Evolutionary conservation across 2,113 vertebrate species (phyloP).

Genomic region (Atractosteus spatula): DNA sequence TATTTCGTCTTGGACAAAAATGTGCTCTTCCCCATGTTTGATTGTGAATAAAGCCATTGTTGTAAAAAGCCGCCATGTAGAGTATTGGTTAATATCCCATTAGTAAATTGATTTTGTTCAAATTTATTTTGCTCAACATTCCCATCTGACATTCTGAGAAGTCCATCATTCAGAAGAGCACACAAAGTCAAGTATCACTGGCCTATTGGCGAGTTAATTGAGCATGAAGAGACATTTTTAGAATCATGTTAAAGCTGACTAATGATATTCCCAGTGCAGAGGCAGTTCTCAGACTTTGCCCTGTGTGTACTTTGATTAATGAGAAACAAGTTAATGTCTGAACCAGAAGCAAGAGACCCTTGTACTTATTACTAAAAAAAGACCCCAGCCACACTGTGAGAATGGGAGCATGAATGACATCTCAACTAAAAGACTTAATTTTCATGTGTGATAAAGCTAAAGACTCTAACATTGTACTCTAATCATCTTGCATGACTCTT

Average conservation of each 20-base stretch:
- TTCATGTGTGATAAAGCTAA: no score
- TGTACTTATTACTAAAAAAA: not conserved
- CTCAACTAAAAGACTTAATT: no score
- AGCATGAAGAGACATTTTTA: slow-evolving; percentile 10
- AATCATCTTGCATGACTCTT: no score
- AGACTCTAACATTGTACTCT: no score
- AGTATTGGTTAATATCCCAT: not conserved
- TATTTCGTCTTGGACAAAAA: no score
- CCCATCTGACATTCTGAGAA: not conserved
- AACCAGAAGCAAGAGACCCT: not conserved
- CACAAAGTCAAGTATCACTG: not conserved
- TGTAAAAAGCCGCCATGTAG: not conserved
- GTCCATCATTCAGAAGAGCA: not conserved
- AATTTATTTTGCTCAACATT: not conserved
- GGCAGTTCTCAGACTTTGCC: not conserved
- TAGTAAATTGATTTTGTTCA: not conserved
- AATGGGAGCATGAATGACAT: no score
- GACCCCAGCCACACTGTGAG: not conserved
- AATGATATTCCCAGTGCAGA: slow-evolving; percentile 5
- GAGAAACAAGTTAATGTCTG: not conserved
- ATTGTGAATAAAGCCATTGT: not conserved
- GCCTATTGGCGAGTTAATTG: slow-evolving; percentile 3
- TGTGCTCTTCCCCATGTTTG: no score
- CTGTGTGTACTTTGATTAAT: not conserved
- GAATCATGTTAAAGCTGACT: not conserved